These are phyloP conservation scores for Hirtodrosophila trivittata DNA, from an alignment of 2,888 invertebrate genomes.

Conservation along the genomic window DNA sequence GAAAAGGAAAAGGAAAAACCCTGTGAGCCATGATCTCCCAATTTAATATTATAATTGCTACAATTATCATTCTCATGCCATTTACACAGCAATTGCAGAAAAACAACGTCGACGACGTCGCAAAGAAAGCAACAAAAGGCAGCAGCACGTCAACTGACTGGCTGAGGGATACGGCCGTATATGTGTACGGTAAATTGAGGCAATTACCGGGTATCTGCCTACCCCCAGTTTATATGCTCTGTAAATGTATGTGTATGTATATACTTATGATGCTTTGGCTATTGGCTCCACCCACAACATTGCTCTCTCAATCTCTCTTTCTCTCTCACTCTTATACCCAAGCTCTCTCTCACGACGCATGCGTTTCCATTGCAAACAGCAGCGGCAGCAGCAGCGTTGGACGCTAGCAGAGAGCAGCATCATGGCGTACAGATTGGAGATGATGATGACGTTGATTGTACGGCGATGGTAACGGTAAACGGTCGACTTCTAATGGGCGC, in stretches of 20 bases:
- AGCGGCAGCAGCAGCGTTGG: background rate
- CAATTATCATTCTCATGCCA: slow-evolving; percentile 83
- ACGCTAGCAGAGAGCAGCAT: slow-evolving; percentile 15
- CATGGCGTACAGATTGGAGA: slow-evolving; percentile 50
- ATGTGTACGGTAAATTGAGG: slow-evolving; percentile 73
- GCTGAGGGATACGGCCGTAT: slow-evolving; percentile 27
- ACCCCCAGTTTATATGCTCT: slow-evolving; percentile 31
- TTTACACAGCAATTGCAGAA: slow-evolving; percentile 80
- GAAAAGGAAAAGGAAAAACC: slow-evolving; percentile 49
- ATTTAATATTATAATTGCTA: slow-evolving; percentile 84
- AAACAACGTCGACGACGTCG: slow-evolving; percentile 33
- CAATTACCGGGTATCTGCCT: slow-evolving; percentile 67
- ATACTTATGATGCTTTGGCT: slow-evolving; percentile 10
- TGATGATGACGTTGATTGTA: slow-evolving; percentile 40
- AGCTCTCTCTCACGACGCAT: slow-evolving; percentile 50
- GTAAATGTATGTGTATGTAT: slow-evolving; percentile 9
- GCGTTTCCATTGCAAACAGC: slow-evolving; percentile 34
- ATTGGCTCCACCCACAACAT: slow-evolving; percentile 54
- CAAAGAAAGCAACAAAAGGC: slow-evolving; percentile 28
- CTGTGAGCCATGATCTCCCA: slow-evolving; percentile 83
- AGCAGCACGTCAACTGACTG: slow-evolving; percentile 58
- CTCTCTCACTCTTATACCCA: slow-evolving; percentile 16
- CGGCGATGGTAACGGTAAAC: slow-evolving; percentile 27
- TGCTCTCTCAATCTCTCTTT: slow-evolving; percentile 16
- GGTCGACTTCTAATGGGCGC: slow-evolving; percentile 63